Evolutionary conservation across 2,113 vertebrate genomes (phyloP).

Genomic region (Channa argus): DNA sequence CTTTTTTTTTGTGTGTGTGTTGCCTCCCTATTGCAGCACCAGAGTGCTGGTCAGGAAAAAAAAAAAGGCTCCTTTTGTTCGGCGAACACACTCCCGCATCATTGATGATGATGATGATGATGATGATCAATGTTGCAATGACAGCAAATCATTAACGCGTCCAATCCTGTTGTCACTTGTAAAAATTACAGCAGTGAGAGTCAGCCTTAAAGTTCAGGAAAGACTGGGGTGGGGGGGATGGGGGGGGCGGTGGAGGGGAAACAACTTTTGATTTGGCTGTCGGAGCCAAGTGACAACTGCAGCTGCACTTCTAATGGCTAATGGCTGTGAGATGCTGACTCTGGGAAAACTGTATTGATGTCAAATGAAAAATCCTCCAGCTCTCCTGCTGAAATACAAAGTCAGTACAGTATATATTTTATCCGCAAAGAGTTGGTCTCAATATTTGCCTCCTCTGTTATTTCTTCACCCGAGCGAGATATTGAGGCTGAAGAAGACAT

Average conservation of each 20-base stretch:
- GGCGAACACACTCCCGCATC: conserved; percentile 3
- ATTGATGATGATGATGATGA: conserved; percentile 1
- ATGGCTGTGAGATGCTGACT: conserved; percentile 39
- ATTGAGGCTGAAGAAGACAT: neutral
- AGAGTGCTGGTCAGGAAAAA: neutral
- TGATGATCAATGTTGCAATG: conserved; percentile 14
- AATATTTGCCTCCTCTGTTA: no score
- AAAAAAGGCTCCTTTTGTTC: neutral
- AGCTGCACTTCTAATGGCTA: conserved; percentile 24
- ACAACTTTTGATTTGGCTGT: conserved; percentile 43
- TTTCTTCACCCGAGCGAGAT: neutral
- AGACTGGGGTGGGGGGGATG: neutral
- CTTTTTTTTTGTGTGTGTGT: neutral
- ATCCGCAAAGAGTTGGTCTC: no score
- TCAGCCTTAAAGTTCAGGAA: conserved; percentile 27
- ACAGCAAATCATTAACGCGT: conserved; percentile 42
- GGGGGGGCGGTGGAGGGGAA: neutral
- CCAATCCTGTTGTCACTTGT: conserved; percentile 15
- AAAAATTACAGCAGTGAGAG: conserved; percentile 48
- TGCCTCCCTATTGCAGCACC: conserved; percentile 17
- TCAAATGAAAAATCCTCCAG: conserved; percentile 31
- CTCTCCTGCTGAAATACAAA: conserved; percentile 6
- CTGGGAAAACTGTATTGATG: conserved; percentile 24
- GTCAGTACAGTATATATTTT: neutral
- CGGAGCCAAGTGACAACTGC: conserved; percentile 42